Conservation (phyloP, 2,113 vertebrate genomes). For the Lophochroa leadbeateri region DNA sequence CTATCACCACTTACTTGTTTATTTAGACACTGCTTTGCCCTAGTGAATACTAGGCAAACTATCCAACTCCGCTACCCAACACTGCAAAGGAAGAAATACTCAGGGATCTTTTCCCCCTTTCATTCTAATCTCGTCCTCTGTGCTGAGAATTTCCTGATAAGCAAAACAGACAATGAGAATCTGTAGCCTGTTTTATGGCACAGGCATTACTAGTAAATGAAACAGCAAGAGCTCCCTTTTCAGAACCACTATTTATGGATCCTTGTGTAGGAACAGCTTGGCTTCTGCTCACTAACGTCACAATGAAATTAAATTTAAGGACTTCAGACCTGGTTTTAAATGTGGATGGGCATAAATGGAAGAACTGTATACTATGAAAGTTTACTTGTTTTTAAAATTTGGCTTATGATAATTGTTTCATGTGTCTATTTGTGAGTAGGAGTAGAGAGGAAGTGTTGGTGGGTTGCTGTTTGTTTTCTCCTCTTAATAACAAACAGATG, state of each 20-base stretch:
- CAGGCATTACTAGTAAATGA: background rate
- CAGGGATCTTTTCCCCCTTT: background rate
- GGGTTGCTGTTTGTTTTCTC: background rate
- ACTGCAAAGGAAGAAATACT: background rate
- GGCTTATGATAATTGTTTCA: background rate
- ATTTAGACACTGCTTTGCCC: background rate
- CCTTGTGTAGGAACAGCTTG: background rate
- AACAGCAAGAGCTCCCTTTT: background rate
- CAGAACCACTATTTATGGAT: background rate
- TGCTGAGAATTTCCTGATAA: background rate
- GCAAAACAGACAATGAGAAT: background rate
- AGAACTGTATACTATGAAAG: background rate
- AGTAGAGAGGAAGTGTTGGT: background rate
- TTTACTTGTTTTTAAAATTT: background rate
- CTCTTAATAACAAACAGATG: background rate
- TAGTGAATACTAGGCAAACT: background rate
- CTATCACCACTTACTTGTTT: background rate
- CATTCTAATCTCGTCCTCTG: background rate
- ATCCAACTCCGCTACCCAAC: background rate
- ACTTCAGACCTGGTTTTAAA: background rate
- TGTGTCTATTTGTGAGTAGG: background rate
- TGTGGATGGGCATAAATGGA: background rate
- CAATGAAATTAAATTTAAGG: background rate
- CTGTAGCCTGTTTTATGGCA: background rate
- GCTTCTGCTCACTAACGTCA: background rate